Percentiles rank a stretch among this genome's conserved stretches.
Evolutionary conservation across 2,888 invertebrate genomes (phyloP).

Genomic region (Drosophila macrothrix): DNA sequence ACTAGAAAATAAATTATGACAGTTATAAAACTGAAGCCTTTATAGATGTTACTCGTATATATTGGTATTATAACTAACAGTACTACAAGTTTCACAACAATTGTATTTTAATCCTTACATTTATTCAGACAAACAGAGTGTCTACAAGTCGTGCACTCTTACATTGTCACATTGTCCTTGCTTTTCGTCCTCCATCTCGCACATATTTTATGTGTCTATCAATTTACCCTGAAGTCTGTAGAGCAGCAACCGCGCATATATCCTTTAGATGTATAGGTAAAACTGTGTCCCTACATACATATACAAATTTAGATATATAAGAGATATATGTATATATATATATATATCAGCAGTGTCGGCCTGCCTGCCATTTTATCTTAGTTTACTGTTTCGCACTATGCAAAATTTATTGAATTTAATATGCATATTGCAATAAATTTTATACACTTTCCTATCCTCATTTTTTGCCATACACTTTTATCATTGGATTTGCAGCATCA

Average conservation of each 20-base stretch:
- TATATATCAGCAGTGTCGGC: slow-evolving; percentile 18
- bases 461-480: slow-evolving; percentile 24
- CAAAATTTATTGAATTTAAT: slow-evolving; percentile 77
- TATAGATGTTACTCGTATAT: background rate
- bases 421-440: slow-evolving; percentile 74
- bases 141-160: background rate
- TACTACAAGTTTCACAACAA: accelerated
- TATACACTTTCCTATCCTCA: slow-evolving; percentile 47
- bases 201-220: slow-evolving; percentile 70
- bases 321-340: slow-evolving; percentile 9
- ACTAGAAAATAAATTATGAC: background rate
- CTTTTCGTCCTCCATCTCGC: slow-evolving; percentile 30
- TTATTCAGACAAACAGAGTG: background rate
- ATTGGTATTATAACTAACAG: background rate
- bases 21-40: background rate
- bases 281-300: background rate
- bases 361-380: slow-evolving; percentile 40
- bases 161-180: background rate
- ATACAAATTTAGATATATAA: background rate
- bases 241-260: slow-evolving; percentile 46
- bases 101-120: background rate
- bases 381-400: slow-evolving; percentile 23
- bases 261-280: slow-evolving; percentile 43
- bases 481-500: slow-evolving; percentile 55
- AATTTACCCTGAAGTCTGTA: slow-evolving; percentile 56